Base-by-base conservation (phyloP, 2,113 vertebrate genomes). In the Actenoides lindsayi region DNA sequence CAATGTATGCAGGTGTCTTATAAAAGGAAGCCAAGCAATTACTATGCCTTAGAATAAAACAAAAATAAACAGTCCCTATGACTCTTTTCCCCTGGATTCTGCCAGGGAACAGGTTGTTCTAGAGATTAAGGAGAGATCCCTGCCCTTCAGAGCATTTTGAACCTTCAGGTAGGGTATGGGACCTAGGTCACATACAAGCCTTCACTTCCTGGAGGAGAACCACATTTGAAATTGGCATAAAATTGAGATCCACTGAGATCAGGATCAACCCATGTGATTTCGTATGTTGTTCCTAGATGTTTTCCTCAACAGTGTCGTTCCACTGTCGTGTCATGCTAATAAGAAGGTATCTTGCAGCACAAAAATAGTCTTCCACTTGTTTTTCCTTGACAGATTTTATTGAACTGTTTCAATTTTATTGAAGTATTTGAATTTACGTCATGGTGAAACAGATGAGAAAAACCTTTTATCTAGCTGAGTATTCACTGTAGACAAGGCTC, bases 1-100 rank as follows among this genome's bases (percentile, higher is more conserved):
- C 56, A 87, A 67, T n/a, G 14, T 44, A 73, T 21, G 37, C 35
- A 85, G 57, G 65, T 91, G 28, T 70, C 44, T 62, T 69, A 50
- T 17, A 73, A 73, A 79, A 92, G 14, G 50, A 96, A 91, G 70
- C 59, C 83, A 91, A 92, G 51, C 31, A 96, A 92, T 85, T 91
- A 63, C 31, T 83, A 79, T 91, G 48, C 16, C 56, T 86, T 81
- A 94, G 51, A 92, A 83, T 75, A 78, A 80, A 88, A 50, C 30
- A 78, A 92, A 92, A 84, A 70, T 42, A 86, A 86, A 88, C 41
- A 87, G 31, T 91, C 16, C n/a, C 17, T 73, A 6, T 1, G 5
- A 57, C 31, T 71, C 51, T 76, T 21, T 69, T 89, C 39, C 44
- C 31, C 67, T 46, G 44, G n/a, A 76, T 79, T 89, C 65, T 89